Evolutionary conservation across 2,888 invertebrate genomes (phyloP), one percentile per base, ranked within the genome.

Genomic region (Gymnoscelis rufifasciata): DNA sequence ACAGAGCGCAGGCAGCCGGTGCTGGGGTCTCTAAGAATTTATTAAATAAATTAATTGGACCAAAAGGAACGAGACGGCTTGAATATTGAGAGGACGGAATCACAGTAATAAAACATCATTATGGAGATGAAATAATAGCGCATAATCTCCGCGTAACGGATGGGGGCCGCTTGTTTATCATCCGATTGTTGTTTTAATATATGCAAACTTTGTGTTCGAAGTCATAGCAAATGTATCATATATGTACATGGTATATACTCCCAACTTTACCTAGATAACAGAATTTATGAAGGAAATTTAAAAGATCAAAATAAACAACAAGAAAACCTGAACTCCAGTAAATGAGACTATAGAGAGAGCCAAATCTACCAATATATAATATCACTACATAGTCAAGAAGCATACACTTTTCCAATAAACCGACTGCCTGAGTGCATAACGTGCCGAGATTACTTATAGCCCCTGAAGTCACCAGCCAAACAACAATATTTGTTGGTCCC

Each of bases 41-140:
- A 83, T 83, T 77, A 73, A 82, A 83, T 79, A 71, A 82, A 83
- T 82, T 83, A 86, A 82, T 82, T 81, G 77, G 75, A 76, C 71
- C 72, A 72, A 77, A 80, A 77, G 69, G 74, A 78, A 76, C 63
- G 64, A 62, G 60, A 73, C 69, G 72, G 62, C 64, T 70, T 69
- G 72, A 75, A 79, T 78, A 73, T 74, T 73, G 65, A 74, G 70
- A 60, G 58, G 60, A 60, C 56, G 52, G 56, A 61, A 60, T 57
- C 58, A 55, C 50, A 51, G 60, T 52, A 59, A 46, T 55, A 52
- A 51, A 57, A 52, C 53, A 54, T 44, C 48, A 52, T 56, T 56
- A 59, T 53, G 56, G 44, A 49, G 50, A 57, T 53, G 37, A 46
- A 50, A 48, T 57, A 52, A 52, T 43, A 44, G 38, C 37, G 37